Base-by-base conservation (phyloP, 2,113 vertebrate species). In the Patagioenas fasciata region DNA sequence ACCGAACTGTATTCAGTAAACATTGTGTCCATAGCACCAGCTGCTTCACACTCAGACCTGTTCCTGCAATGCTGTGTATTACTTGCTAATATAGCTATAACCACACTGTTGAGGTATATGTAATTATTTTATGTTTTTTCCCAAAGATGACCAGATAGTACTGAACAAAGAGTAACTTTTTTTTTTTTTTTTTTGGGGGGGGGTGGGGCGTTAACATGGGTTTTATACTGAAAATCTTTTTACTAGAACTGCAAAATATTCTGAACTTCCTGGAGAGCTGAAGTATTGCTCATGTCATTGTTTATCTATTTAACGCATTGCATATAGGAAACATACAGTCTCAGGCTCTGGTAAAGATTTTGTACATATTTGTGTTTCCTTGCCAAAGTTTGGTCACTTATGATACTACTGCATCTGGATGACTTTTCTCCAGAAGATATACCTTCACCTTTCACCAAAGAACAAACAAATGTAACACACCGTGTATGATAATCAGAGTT, bases 1-100 rank as follows among this genome's bases (percentile, higher is more conserved):
- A 48, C 0, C 1, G 32, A 71, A 60, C 8, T 8, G 15, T 34
- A 26, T 0, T 1, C 9, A 48, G 50, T 9, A 57, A 73, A 60
- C 0, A 1, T 15, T 42, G 6, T 42, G 16, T 20, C 57, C 32
- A 58, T 36, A 77, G 26, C 6, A 69, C 1, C 62, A 80, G 8
- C 10, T 56, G 16, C 40, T 75, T 83, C 29, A 21, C 15, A 38
- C 34, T 51, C 29, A 64, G 32, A 40, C 12, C 16, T 32, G 8
- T 34, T 94, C 29, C 32, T 65, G 9, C 13, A 71, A 3, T 24
- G 19, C 9, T 88, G 10, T 21, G 15, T 42, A 15, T 67, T 54
- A 50, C 6, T 26, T 54, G 6, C 26, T 28, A 2, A 8, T 15
- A 13, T 56, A 86, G 10, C 2, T 72, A 74, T 47, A 62, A 36